Base-by-base conservation (phyloP, 2,113 vertebrate genomes). In the Anas platyrhynchos region DNA sequence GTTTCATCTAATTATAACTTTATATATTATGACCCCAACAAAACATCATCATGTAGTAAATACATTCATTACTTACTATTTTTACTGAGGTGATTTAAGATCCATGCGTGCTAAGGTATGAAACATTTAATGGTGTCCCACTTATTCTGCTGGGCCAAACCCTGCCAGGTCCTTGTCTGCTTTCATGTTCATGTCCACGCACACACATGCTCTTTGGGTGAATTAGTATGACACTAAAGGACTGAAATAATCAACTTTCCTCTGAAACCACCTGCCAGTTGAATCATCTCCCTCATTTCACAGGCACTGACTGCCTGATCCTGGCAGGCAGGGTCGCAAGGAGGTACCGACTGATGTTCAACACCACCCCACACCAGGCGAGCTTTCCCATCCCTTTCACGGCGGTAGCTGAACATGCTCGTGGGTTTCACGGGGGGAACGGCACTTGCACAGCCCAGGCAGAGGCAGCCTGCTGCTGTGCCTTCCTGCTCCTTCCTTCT, bases 1-100 rank as follows among this genome's bases (percentile, higher is more conserved):
- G 4, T 2, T 21, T 26, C 17, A 55, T 32, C 14, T 32, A 43
- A 4, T 23, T 68, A 67, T 9, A 87, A 31, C 25, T 46, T 63
- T 3, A 22, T 1, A 26, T 4, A 31, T 5, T 4, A 38, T 3
- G 20, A 6, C 1, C 8, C 14, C 12, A 67, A 66, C 6, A 54
- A 84, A 54, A 3, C 5, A 73, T 4, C 7, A 34, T 46, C 25
- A 38, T 14, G 29, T 10, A 29, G 55, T 12, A 18, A 13, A 25
- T 16, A 21, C 0, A 14, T 27, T 22, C 34, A 59, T 43, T 29
- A 43, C 23, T 16, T 31, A 67, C 13, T 17, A 46, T 59, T 63
- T 84, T 36, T 32, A 56, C 6, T 72, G 1, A 52, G 46, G 41
- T 14, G 7, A 26, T 31, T 31, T 26, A 17, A 61, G 27, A 56